These are phyloP conservation scores for Actinia tenebrosa DNA, from an alignment of 64 coral and sea anemone species.

Conservation along the genomic window DNA sequence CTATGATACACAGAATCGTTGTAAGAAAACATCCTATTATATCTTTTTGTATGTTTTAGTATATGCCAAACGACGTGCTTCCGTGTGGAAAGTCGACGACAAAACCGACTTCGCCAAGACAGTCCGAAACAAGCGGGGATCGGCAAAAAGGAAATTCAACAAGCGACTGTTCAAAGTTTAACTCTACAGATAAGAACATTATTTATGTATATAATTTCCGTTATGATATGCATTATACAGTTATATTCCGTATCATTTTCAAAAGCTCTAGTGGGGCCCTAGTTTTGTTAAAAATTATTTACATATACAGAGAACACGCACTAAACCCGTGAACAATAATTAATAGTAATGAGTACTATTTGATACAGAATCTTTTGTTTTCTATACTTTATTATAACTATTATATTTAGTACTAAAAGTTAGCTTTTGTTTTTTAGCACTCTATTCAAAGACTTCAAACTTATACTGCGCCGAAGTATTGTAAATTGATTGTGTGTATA, in stretches of 20 bases:
- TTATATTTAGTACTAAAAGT: neutral
- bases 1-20: neutral
- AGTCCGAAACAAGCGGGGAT: neutral
- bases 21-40: neutral
- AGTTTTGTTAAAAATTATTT: neutral
- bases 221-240: too few species aligned
- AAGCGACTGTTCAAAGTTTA: neutral
- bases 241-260: neutral
- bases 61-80: neutral
- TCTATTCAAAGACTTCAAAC: neutral
- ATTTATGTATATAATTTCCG: neutral
- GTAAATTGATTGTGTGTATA: neutral
- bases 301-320: neutral
- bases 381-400: neutral
- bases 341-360: neutral
- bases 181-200: neutral
- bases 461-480: neutral
- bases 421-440: neutral
- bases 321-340: neutral
- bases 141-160: too few species aligned
- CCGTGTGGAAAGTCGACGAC: neutral
- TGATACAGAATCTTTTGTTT: neutral
- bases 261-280: neutral
- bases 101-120: neutral
- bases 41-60: neutral